Evolutionary conservation across 2,888 invertebrate genomes (phyloP), one percentile per base, ranked within the genome.

Genomic region (Drosophila koepferae): DNA sequence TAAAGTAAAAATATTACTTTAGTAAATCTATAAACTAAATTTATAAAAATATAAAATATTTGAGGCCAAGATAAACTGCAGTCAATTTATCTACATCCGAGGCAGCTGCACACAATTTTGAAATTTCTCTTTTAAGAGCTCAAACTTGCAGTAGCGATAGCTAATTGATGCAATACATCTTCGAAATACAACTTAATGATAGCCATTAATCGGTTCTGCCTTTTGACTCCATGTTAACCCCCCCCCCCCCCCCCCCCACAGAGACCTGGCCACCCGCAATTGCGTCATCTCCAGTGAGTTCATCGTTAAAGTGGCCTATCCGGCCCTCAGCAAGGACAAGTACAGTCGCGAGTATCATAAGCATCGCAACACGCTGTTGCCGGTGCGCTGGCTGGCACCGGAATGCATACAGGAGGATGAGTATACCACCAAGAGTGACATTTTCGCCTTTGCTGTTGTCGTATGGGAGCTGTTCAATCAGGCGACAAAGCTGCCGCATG

Each of bases 351-450:
- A 99, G 91, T 99, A 99, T 93, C 97, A 95, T 92, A 97, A 97
- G 83, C 95, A 97, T 88, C 95, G 96, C 70, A 97, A 98, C 90
- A 95, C 96, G 95, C 95, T 96, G 82, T 95, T 98, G 54, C 98
- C 98, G 0, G 93, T 98, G 14, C 95, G 99, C 81, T 99, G 99
- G 99, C 92, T 98, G 92, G 97, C 98, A 0, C 95, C 95, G 20
- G 99, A 99, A 92, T 98, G 98, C 2, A 96, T 98, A 1, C 94
- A 96, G 79, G 98, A 98, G 86, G 97, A 97, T 67, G 98, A 98
- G 74, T 98, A 96, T 92, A 98, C 98, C 16, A 97, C 97, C 49
- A 98, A 98, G 92, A 98, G 98, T 88, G 99, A 99, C 93, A 97
- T 98, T 0, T 99, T 98, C 94, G 96, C 98, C 81, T 98, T 96